Percentiles rank a stretch among this genome's conserved stretches.
phyloP scores from a whole-genome alignment of 2,113 vertebrate genomes.

The Paramormyrops kingsleyae region DNA sequence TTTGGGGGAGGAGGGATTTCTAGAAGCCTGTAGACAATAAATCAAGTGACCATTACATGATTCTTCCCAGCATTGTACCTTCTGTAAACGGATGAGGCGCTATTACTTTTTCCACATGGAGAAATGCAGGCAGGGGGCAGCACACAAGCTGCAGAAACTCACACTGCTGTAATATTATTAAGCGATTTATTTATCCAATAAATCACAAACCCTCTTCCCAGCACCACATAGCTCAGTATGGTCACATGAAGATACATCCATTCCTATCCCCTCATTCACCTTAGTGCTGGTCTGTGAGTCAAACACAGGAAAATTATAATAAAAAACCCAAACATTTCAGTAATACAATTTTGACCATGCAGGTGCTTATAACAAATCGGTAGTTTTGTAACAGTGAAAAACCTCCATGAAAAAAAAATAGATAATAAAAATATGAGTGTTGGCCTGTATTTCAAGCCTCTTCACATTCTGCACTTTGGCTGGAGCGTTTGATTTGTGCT shows the following conservation, averaged over 20 bases:
- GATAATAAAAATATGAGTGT: not conserved
- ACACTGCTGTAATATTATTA: not conserved
- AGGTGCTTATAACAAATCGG: conserved; percentile 24
- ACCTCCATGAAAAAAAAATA: not conserved
- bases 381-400: not conserved
- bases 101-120: not conserved
- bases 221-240: not conserved
- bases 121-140: not conserved
- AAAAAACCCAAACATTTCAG: not conserved
- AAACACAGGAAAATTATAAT: conserved; percentile 23
- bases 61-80: not conserved
- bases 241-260: not conserved
- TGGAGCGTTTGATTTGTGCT: not conserved
- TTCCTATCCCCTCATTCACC: not conserved
- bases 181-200: conserved; percentile 15
- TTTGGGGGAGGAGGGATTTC: not conserved
- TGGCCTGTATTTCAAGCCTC: not conserved
- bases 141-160: not conserved
- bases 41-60: not conserved
- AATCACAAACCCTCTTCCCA: not conserved
- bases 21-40: not conserved
- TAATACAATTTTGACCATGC: conserved; percentile 29
- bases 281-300: conserved; percentile 29
- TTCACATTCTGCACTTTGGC: not conserved
- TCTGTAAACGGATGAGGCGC: not conserved